Conservation (phyloP, 1,140 invertebrate genomes). For the Idris sp. region DNA sequence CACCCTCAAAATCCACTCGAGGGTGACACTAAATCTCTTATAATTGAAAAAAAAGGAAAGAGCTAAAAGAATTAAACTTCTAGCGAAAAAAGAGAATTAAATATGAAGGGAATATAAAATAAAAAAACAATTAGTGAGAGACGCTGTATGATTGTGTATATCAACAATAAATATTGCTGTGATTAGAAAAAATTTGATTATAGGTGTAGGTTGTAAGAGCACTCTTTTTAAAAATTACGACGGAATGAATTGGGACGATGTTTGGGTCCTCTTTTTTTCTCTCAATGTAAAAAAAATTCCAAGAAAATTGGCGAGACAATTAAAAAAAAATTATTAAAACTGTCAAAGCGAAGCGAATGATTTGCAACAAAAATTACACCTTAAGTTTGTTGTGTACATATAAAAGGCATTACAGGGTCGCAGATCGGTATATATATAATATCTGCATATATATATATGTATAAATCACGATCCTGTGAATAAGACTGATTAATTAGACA, state of each 20-base stretch:
- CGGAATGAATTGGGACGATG: conserved; percentile 49
- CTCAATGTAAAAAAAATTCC: too few species aligned
- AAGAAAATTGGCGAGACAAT: too few species aligned
- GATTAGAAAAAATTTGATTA: conserved; percentile 79
- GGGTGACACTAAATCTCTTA: too few species aligned
- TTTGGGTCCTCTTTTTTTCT: conserved; percentile 24
- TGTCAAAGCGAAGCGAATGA: too few species aligned
- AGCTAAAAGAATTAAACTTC: too few species aligned
- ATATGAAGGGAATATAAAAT: too few species aligned
- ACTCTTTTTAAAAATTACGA: conserved; percentile 73
- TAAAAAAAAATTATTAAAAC: too few species aligned
- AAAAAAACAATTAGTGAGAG: conserved; percentile 75
- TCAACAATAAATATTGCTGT: conserved; percentile 80
- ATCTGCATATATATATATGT: conserved; percentile 38
- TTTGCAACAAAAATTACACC: too few species aligned
- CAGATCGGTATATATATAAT: conserved; percentile 57
- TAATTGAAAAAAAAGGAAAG: too few species aligned
- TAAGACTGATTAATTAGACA: too few species aligned
- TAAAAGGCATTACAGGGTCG: conserved; percentile 57
- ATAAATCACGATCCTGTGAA: conserved; percentile 57
- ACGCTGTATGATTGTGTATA: conserved; percentile 78
- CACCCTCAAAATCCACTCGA: too few species aligned
- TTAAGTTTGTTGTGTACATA: conserved; percentile 47
- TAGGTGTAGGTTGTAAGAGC: conserved; percentile 76
- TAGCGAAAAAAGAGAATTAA: too few species aligned